Conservation (phyloP, 2,888 invertebrate genomes). For the Fragum whitleyi region DNA sequence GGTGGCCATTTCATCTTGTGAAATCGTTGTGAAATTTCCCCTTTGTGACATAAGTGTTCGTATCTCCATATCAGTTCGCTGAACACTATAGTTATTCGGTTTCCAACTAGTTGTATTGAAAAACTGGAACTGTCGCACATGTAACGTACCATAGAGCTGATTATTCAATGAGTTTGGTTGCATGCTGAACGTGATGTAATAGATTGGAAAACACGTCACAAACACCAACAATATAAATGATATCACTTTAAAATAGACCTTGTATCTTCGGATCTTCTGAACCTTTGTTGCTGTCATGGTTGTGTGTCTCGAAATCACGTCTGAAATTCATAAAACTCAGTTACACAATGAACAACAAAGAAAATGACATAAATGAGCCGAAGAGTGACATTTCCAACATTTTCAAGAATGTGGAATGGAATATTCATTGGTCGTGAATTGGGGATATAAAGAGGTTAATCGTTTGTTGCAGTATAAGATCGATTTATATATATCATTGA, state of each 20-base stretch:
- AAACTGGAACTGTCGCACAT: neutral
- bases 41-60: neutral
- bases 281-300: neutral
- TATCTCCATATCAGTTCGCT: neutral
- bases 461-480: too few relatives aligned
- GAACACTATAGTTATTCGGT: neutral
- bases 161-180: slow-evolving; percentile 14
- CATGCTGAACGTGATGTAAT: neutral
- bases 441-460: too few relatives aligned
- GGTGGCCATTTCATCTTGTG: neutral
- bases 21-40: neutral
- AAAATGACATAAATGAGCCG: too few relatives aligned
- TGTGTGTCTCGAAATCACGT: too few relatives aligned
- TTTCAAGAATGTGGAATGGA: too few relatives aligned
- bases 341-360: too few relatives aligned
- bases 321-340: too few relatives aligned
- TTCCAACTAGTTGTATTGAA: neutral
- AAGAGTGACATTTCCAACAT: too few relatives aligned
- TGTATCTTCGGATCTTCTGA: neutral
- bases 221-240: neutral
- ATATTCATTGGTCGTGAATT: too few relatives aligned
- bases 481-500: too few relatives aligned
- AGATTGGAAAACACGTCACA: slow-evolving; percentile 1
- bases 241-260: neutral
- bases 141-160: neutral